Percentiles rank a stretch among this genome's conserved stretches.
Conservation (phyloP, 2,797 vertebrate genomes). For the Karalla daura region DNA sequence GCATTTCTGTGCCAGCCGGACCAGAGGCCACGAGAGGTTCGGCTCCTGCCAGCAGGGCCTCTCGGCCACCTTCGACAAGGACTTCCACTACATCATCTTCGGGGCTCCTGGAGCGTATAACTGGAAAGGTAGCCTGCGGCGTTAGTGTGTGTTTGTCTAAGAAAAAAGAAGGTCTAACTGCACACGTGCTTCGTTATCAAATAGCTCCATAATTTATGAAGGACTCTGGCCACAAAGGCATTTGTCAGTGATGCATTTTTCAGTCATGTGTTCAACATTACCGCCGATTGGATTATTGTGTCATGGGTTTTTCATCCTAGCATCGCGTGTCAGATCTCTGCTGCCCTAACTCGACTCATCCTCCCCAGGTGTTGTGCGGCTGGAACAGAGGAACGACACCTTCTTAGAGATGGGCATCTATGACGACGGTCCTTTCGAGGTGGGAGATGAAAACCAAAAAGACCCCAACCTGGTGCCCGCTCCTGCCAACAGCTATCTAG, state of each 20-base stretch:
- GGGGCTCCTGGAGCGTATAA: slow-evolving; percentile 96
- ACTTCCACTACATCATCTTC: slow-evolving; percentile 94
- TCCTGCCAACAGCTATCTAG: slow-evolving; percentile 95
- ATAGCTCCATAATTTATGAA: background rate
- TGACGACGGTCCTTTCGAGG: slow-evolving; percentile 93
- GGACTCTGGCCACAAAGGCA: background rate
- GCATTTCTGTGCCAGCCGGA: slow-evolving; percentile 90
- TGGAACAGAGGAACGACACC: slow-evolving; percentile 92
- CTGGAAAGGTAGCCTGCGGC: slow-evolving; percentile 93
- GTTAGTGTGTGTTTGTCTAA: no score
- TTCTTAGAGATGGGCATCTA: slow-evolving; percentile 85
- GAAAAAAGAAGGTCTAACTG: background rate
- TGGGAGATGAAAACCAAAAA: slow-evolving; percentile 86
- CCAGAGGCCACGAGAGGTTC: slow-evolving; percentile 91
- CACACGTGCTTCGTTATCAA: background rate
- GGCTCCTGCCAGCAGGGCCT: slow-evolving; percentile 98
- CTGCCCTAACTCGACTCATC: background rate
- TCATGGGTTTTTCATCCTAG: slow-evolving; percentile 11
- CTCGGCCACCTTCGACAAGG: slow-evolving; percentile 92
- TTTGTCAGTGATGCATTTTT: slow-evolving; percentile 2
- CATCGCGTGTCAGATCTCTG: background rate
- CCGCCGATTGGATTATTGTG: slow-evolving; percentile 1
- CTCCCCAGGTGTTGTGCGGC: slow-evolving; percentile 89
- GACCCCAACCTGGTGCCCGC: slow-evolving; percentile 87
- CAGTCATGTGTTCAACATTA: slow-evolving; percentile 14